A percentile compares a stretch with the other conserved stretches of the same genome.
Evolutionary conservation across 2,797 vertebrate species (phyloP).

Genomic region (Leucoraja ocellata): DNA sequence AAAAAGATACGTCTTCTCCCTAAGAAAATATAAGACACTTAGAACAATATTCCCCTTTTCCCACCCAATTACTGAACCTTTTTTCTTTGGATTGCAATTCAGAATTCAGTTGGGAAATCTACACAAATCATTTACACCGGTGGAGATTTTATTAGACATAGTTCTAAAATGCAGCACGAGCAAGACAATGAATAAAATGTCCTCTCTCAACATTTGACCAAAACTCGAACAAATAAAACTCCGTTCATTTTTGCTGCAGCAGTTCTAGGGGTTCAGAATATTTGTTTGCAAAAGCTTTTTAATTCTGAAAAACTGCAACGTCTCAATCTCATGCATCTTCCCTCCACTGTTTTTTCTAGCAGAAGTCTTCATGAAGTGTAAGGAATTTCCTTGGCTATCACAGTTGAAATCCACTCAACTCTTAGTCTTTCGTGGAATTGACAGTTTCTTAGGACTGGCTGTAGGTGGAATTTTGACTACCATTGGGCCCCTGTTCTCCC

Average conservation of each 20-base stretch:
- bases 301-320: neutral
- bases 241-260: constrained; percentile 31
- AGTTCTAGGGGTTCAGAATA: neutral
- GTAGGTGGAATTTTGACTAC: constrained; percentile 95
- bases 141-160: neutral
- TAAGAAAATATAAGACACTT: neutral
- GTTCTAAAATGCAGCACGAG: constrained; percentile 12
- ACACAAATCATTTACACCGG: neutral
- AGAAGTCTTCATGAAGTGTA: constrained; percentile 19
- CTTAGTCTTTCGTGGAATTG: constrained; percentile 55
- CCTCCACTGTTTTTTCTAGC: neutral
- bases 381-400: constrained; percentile 45
- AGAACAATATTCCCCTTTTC: neutral
- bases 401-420: constrained; percentile 55
- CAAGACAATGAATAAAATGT: neutral
- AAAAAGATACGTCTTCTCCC: neutral
- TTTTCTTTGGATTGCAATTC: neutral
- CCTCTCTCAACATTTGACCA: neutral
- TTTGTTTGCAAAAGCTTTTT: constrained; percentile 6
- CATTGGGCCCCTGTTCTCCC: constrained; percentile 95
- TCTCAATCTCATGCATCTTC: neutral
- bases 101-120: neutral
- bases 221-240: constrained; percentile 21
- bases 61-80: neutral
- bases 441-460: constrained; percentile 83